Evolutionary conservation across 2,113 vertebrate genomes (phyloP), one percentile per base, ranked within the genome.

Genomic region (Apteryx mantelli): DNA sequence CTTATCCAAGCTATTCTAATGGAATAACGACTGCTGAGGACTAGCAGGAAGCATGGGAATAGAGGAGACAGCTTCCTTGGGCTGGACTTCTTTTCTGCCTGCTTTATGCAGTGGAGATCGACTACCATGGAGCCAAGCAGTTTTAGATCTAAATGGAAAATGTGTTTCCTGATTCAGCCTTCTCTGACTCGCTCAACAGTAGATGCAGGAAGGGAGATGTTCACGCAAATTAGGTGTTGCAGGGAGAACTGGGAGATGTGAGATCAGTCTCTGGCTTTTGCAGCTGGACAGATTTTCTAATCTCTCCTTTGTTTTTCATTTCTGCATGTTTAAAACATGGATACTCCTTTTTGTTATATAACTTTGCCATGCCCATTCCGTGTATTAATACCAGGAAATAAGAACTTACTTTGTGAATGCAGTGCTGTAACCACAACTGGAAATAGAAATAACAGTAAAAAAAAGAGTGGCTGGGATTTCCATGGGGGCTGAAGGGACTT

Each of bases 211-310:
- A 92, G 28, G 77, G 65, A 86, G 81, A 92, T 53, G n/a, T 36
- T 89, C 81, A 64, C 26, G 36, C 65, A 83, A 81, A 81, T 70
- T 36, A 71, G 60, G 64, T 5, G 0, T 58, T 83, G 44, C 77
- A 73, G 48, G 52, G 83, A 87, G 65, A 26, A 68, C 1, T 60
- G 74, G 56, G 52, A 91, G 61, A 89, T 74, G 48, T 73, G 80
- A 84, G 61, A 65, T 92, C 61, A 91, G 74, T 65, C 96, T 89
- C 61, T 94, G 87, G 80, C 61, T 91, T 94, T 87, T 81, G 77
- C 69, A 91, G 7, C 48, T 56, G 52, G n/a, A 52, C 61, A 48
- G 32, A n/a, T 40, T 40, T 90, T 84, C 36, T 93, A 19, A 34
- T 38, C 55, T 78, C 60, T 63, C 40, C 10, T 93, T 91, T 70